These are phyloP conservation scores for Alligator sinensis DNA, from an alignment of 2,113 vertebrate genomes.

Conservation along the genomic window DNA sequence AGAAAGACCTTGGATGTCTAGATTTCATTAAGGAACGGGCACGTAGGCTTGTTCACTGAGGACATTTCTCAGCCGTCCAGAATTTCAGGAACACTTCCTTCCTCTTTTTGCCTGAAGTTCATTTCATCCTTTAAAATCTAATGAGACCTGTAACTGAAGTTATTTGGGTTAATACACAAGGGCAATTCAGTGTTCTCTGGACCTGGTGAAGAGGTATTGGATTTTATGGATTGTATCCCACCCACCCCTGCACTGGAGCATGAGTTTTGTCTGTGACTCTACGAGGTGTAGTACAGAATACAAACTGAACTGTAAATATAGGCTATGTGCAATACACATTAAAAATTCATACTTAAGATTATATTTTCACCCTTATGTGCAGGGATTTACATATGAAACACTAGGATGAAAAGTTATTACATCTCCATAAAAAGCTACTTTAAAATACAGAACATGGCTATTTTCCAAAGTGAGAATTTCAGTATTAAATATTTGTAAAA, in stretches of 20 bases:
- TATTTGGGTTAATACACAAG: background rate
- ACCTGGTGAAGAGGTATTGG: accelerated
- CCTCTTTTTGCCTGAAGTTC: background rate
- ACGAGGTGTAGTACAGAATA: background rate
- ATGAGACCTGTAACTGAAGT: background rate
- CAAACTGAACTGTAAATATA: background rate
- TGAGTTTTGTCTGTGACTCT: background rate
- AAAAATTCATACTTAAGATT: background rate
- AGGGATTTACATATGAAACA: background rate
- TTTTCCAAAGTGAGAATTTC: conserved; percentile 3
- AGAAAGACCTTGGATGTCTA: background rate
- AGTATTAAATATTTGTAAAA: conserved; percentile 31
- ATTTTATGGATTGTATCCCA: background rate
- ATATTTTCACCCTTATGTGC: background rate
- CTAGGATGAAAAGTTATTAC: background rate
- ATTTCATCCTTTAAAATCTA: background rate
- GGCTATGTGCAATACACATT: background rate
- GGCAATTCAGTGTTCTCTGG: background rate
- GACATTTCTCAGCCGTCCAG: background rate
- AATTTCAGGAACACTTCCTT: background rate
- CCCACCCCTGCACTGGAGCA: background rate
- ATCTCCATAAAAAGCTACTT: background rate
- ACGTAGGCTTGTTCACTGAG: background rate
- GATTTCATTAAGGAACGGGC: background rate
- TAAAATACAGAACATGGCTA: background rate